Conservation (phyloP, 1,140 invertebrate genomes). For the Trachymyrmex septentrionalis region DNA sequence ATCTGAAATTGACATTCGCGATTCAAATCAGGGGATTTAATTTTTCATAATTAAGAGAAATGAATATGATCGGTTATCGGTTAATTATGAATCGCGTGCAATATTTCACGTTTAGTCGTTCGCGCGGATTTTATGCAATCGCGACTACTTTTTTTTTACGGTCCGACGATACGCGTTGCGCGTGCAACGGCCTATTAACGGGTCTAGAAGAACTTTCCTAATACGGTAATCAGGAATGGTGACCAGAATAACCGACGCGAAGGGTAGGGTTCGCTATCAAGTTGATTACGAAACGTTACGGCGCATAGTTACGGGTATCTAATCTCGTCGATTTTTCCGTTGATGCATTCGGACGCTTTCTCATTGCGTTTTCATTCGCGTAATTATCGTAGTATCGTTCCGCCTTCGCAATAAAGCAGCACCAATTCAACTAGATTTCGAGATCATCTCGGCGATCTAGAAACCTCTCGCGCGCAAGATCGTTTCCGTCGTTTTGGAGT, state of each 20-base stretch:
- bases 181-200: conserved; percentile 67
- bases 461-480: conserved; percentile 21
- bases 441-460: conserved; percentile 41
- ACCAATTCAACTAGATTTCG: neutral
- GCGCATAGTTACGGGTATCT: conserved; percentile 13
- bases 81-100: conserved; percentile 81
- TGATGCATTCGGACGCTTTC: conserved; percentile 14
- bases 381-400: too few species aligned
- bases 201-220: conserved; percentile 78
- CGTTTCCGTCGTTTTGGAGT: conserved; percentile 34
- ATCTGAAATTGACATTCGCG: too few species aligned
- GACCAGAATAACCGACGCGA: conserved; percentile 36
- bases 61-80: conserved; percentile 41
- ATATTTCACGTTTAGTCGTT: conserved; percentile 70
- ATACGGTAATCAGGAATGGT: conserved; percentile 81
- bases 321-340: conserved; percentile 17
- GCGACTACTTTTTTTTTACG: conserved; percentile 69
- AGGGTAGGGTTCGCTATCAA: conserved; percentile 75
- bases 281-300: conserved; percentile 84
- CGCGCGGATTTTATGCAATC: conserved; percentile 77
- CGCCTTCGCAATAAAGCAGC: neutral
- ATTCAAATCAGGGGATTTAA: too few species aligned
- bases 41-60: neutral
- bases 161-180: conserved; percentile 21
- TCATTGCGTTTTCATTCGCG: conserved; percentile 19